Base-by-base conservation (phyloP, 2,797 vertebrate species). In the Karalla daura region DNA sequence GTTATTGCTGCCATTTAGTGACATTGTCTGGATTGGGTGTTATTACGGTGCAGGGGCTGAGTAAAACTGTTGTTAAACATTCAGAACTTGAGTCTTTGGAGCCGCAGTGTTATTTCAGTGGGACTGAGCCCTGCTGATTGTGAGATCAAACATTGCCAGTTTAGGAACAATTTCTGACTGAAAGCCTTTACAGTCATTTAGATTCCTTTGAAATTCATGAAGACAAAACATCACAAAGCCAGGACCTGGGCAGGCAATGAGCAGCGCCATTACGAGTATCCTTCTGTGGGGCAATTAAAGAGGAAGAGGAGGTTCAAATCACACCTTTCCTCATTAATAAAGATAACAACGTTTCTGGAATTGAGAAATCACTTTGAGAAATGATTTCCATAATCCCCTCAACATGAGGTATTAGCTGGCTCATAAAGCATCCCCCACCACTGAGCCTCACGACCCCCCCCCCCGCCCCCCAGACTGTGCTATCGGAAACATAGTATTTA, bases 131-230 rank as follows among this genome's bases (percentile, higher is more conserved):
- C 54, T 10, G 11, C 39, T 65, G 52, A 68, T 61, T 49, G 30
- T 17, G 30, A 69, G 55, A 82, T 78, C 71, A 76, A 70, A 76
- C 40, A 41, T 44, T 74, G 32, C 20, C 28, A 62, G 30, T 24
- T 18, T n/a, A n/a, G 45, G 24, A 44, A 10, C 55, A 72, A 62
- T 49, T 21, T 23, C 55, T 46, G 51, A 73, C 73, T 17, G 20
- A 24, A 60, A 36, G 44, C 28, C 41, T 28, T 40, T 14, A 32
- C 10, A 54, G 27, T 70, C 40, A 79, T 74, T 75, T 45, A n/a
- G 23, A 63, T 63, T 69, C 27, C 66, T 72, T 72, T 63, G 24
- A 70, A 64, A 71, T 63, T 60, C 43, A 61, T 70, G 20, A 73
- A 74, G 62, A 45, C 5, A 30, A 25, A 63, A 49, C 27, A 53